Evolutionary conservation across 2,888 invertebrate species (phyloP), one percentile per base, ranked within the genome.

Genomic region (Cyclophora punctaria): DNA sequence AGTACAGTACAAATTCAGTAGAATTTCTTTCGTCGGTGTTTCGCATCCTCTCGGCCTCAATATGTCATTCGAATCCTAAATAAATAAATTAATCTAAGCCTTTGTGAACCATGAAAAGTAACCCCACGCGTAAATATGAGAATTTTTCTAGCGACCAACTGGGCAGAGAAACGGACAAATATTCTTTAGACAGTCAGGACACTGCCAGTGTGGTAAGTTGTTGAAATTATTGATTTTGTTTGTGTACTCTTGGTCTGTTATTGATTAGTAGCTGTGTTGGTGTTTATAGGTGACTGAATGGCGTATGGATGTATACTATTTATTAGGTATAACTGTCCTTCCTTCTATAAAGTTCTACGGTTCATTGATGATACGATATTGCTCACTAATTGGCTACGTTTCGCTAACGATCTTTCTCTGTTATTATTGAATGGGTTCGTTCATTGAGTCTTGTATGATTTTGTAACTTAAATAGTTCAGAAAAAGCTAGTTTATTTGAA

Each of bases 51-150:
- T 71, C 69, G 70, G 62, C 63, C 73, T 64, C 63, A 69, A 82
- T 82, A 87, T 87, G 87, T 80, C 74, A 79, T 66, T 81, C 74
- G 77, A 73, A 67, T 81, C 80, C 63, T 85, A 78, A 76, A 73
- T 71, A 67, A 5, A 37, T 37, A 5, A 2, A 37, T 37, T 37
- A 4, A 52, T 63, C 54, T 65, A 73, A 71, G 71, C 69, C 77
- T 68, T 72, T 73, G 73, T 79, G 75, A 84, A 89, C 79, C 75
- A 89, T 89, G 89, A 88, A 85, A 88, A 88, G 80, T 76, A 88
- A 88, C 64, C 88, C 89, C 55, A 79, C 80, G 61, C 83, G 79
- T 67, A 87, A 89, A 80, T 88, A 88, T 89, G 89, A 88, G 55
- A 80, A 79, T 75, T 87, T 87, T 69, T 75, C 83, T 64, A 78